Conservation (phyloP, 2,888 invertebrate genomes). For the Ennomos erosarius region DNA sequence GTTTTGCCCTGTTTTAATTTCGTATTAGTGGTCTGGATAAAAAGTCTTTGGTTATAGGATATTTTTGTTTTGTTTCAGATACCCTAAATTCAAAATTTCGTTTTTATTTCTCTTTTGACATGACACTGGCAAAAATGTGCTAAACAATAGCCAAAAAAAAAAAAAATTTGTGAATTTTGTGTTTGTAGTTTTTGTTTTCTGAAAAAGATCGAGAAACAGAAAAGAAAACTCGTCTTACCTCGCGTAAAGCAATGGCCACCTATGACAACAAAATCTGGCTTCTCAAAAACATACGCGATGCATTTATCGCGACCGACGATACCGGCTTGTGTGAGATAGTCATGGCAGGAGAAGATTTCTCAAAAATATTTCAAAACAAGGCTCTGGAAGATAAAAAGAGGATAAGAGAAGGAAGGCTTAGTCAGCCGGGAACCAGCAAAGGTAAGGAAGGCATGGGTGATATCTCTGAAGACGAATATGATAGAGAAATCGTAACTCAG, state of each 20-base stretch:
- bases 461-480: slow-evolving; percentile 69
- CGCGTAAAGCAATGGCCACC: slow-evolving; percentile 89
- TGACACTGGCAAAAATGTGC: no score
- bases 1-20: no score
- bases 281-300: slow-evolving; percentile 95
- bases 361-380: slow-evolving; percentile 82
- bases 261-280: slow-evolving; percentile 98
- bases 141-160: no score
- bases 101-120: no score
- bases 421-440: slow-evolving; percentile 67
- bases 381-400: slow-evolving; percentile 74
- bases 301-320: slow-evolving; percentile 98
- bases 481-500: slow-evolving; percentile 74
- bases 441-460: slow-evolving; percentile 65
- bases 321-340: slow-evolving; percentile 97
- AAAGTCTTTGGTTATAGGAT: no score
- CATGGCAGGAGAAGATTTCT: slow-evolving; percentile 93
- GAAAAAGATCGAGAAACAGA: neutral
- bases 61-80: no score
- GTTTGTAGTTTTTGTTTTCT: neutral
- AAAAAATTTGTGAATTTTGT: neutral
- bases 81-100: no score
- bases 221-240: neutral
- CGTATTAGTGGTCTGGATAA: no score
- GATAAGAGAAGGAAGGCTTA: slow-evolving; percentile 61